These are phyloP conservation scores for Calonectris borealis DNA, from an alignment of 2,113 vertebrate genomes.

Conservation along the genomic window DNA sequence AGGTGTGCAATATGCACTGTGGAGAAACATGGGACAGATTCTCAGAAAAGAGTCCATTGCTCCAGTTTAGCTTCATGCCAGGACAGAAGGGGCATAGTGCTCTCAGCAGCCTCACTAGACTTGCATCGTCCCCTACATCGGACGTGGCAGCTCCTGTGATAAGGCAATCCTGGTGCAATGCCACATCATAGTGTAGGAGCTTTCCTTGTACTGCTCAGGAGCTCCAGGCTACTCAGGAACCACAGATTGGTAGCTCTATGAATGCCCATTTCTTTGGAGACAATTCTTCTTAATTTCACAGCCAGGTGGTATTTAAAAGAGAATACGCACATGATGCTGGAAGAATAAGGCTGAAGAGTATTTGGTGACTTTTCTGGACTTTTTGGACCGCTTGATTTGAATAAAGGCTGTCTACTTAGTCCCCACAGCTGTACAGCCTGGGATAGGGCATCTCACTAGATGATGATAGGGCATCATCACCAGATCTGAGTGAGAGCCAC, in stretches of 20 bases:
- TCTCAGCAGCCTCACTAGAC: not conserved
- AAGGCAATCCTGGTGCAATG: not conserved
- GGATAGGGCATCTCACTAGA: not conserved
- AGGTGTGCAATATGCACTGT: not conserved
- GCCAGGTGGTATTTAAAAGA: not conserved
- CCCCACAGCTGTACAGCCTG: not conserved
- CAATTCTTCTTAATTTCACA: not conserved
- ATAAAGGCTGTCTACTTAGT: not conserved
- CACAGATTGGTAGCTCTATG: not conserved
- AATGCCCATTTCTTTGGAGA: not conserved
- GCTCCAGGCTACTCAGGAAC: not conserved
- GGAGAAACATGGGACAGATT: not conserved
- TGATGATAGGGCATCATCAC: too few relatives aligned
- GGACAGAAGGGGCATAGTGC: not conserved
- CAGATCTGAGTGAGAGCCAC: not conserved
- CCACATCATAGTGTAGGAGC: accelerated
- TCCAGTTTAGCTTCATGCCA: not conserved
- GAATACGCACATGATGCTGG: not conserved
- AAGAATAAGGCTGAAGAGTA: not conserved
- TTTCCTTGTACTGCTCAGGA: not conserved
- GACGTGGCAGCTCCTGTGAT: not conserved
- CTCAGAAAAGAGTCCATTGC: not conserved
- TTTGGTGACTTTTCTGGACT: not conserved
- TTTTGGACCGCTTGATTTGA: not conserved
- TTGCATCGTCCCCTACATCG: not conserved